Evolutionary conservation across 53 echinoderm and acorn worm genomes (phyloP).

Genomic region (Stichopus horrens): DNA sequence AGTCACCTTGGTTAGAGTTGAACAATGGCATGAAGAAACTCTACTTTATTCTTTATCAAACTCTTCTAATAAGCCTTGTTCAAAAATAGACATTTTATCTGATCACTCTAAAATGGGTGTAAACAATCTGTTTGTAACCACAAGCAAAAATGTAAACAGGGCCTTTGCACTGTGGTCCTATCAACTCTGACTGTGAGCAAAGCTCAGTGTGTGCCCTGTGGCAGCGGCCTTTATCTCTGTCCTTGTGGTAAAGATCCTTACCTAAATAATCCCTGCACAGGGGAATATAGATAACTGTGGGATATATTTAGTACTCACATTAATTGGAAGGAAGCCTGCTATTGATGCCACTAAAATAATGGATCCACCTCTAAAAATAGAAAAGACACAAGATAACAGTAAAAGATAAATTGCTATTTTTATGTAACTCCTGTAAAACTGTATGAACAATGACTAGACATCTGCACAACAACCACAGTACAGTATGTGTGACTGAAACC

Average conservation of each 20-base stretch:
- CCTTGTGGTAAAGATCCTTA: too few species aligned
- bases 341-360: conserved; percentile 70
- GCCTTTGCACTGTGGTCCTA: neutral
- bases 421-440: too few species aligned
- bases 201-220: neutral
- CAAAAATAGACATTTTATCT: neutral
- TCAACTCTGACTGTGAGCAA: neutral
- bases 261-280: neutral
- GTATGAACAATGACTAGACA: too few species aligned
- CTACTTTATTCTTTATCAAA: neutral
- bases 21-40: neutral
- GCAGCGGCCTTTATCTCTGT: too few species aligned
- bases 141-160: neutral
- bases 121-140: too few species aligned
- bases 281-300: neutral
- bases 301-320: conserved; percentile 46
- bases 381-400: neutral
- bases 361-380: conserved; percentile 64
- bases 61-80: neutral
- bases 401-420: too few species aligned
- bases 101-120: neutral
- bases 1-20: neutral
- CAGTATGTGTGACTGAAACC: too few species aligned
- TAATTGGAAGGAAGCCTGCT: conserved; percentile 71
- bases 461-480: too few species aligned